Evolutionary conservation across 2,113 vertebrate species (phyloP).

Genomic region (Centropristis striata): DNA sequence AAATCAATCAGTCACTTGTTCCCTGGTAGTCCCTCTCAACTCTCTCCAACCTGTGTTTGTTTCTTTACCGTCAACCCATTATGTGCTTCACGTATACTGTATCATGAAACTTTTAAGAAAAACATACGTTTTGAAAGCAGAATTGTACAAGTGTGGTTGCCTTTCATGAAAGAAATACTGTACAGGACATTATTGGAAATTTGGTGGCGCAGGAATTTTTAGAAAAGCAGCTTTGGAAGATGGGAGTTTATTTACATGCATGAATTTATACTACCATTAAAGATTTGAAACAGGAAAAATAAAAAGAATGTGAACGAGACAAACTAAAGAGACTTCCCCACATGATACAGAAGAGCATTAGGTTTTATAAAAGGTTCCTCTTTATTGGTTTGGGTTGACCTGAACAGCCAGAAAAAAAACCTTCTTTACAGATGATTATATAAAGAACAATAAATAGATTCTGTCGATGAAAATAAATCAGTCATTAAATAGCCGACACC

Average conservation of each 20-base stretch:
- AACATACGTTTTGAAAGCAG: no score
- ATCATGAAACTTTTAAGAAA: no score
- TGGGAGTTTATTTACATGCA: conserved; percentile 65
- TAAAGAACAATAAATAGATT: conserved; percentile 87
- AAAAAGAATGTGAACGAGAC: conserved; percentile 21
- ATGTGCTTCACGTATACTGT: no score
- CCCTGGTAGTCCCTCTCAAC: no score
- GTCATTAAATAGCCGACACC: conserved; percentile 62
- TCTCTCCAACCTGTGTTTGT: no score
- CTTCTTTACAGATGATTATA: conserved; percentile 83
- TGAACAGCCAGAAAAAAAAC: conserved; percentile 77
- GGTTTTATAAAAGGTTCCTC: conserved; percentile 86
- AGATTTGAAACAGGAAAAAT: conserved; percentile 10
- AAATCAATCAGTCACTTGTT: no score
- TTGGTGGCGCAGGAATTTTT: conserved; percentile 11
- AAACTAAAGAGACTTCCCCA: conserved; percentile 39
- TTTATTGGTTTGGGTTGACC: conserved; percentile 85
- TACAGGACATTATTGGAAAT: not conserved
- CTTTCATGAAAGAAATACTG: no score
- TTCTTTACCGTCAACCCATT: no score
- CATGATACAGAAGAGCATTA: conserved; percentile 81
- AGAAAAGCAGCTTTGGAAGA: conserved; percentile 50
- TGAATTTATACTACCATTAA: not conserved
- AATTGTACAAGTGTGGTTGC: no score
- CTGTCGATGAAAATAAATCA: conserved; percentile 79